Base-by-base conservation (phyloP, 2,113 vertebrate genomes). In the Lepus americanus region DNA sequence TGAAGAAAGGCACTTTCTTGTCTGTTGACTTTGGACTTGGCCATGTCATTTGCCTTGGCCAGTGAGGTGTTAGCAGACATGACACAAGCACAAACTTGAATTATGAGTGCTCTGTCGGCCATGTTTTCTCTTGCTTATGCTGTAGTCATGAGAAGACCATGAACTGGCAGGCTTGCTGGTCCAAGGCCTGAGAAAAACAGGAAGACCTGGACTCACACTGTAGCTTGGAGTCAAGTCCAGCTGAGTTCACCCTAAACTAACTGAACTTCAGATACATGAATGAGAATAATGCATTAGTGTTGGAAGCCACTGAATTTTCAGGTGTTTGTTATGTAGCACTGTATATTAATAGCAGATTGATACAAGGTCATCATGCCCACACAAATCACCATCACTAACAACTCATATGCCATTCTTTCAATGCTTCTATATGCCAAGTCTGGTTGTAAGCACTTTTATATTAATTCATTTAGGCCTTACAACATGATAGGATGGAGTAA, bases 1-100 rank as follows among this genome's bases (percentile, higher is more conserved):
- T n/a, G 19, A 86, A 91, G 70, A 80, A 63, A 92, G 23, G 76
- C 0, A 82, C 33, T 92, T 92, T 93, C 27, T 59, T 87, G 44
- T 19, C 33, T 87, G 53, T 89, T 93, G 86, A 88, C 79, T 91
- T 82, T 94, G 11, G 27, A 89, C 6, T n/a, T 93, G 87, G 53
- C 64, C 17, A 23, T 22, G n/a, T 80, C 53, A 87, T 61, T 84
- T 87, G 79, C 49, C 94, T 92, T 73, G 81, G 36, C 51, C 55
- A 92, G 39, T 53, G 80, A 23, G 31, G 74, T 83, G 9, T 44
- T 87, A 96, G 70, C 44, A 84, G 77, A 49, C 23, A 94, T n/a
- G 69, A 73, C 25, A 63, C 69, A 72, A 70, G 51, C 33, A 80
- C 31, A 53, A 10, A 70, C 44, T 86, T 89, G 25, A 92, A 88